Percentiles rank a stretch among this genome's conserved stretches.
Evolutionary conservation across 2,797 vertebrate genomes (phyloP).

Genomic region (Danio jaintianensis): DNA sequence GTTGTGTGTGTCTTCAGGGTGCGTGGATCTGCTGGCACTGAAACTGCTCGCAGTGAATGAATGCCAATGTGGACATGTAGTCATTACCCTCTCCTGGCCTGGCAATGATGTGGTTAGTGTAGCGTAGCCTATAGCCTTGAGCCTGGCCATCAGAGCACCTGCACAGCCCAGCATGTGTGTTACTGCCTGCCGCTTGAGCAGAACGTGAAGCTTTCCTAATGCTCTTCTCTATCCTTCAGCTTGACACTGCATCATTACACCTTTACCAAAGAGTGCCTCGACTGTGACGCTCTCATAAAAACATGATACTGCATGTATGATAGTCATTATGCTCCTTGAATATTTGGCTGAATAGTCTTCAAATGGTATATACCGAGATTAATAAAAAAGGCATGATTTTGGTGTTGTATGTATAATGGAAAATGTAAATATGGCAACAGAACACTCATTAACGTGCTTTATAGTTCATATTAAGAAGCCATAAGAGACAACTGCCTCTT

Average conservation of each 20-base stretch:
- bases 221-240: constrained; percentile 8
- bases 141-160: constrained; percentile 42
- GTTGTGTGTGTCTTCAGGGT: constrained; percentile 39
- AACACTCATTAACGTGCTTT: no score
- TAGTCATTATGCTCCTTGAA: neutral
- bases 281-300: neutral
- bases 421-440: no score
- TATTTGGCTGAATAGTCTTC: neutral
- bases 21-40: constrained; percentile 36
- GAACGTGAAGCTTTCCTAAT: constrained; percentile 30
- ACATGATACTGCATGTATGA: neutral
- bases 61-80: constrained; percentile 50
- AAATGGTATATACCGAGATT: neutral
- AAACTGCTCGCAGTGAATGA: constrained; percentile 29
- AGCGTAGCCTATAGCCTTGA: constrained; percentile 57
- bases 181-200: constrained; percentile 19
- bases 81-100: constrained; percentile 58
- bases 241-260: constrained; percentile 11
- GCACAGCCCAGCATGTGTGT: constrained; percentile 34
- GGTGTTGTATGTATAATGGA: no score
- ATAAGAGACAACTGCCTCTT: no score
- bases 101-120: constrained; percentile 59
- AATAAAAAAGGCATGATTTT: no score
- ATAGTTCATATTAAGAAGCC: no score
- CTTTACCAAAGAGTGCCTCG: neutral